Evolutionary conservation across 1,140 invertebrate species (phyloP).

Genomic region (Rhyzopertha dominica): DNA sequence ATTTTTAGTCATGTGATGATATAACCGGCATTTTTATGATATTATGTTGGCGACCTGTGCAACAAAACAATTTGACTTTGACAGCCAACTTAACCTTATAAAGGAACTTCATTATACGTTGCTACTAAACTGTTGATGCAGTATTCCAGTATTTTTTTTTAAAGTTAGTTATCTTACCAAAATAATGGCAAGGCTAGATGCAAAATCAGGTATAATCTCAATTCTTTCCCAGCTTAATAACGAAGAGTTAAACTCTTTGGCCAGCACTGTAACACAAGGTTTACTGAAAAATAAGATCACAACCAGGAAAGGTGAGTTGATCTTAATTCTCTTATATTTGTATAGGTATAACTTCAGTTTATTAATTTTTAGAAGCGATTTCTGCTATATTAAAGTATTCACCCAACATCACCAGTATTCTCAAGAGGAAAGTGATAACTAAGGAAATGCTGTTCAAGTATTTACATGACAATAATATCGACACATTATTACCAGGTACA

Average conservation of each 20-base stretch:
- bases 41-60: too few species aligned
- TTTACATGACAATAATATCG: constrained; percentile 42
- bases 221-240: constrained; percentile 31
- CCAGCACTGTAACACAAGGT: constrained; percentile 37
- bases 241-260: constrained; percentile 30
- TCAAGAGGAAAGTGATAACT: constrained; percentile 47
- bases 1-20: too few species aligned
- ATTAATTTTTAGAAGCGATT: constrained; percentile 47
- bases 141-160: too few species aligned
- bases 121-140: too few species aligned
- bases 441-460: constrained; percentile 49
- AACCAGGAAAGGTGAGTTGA: constrained; percentile 28
- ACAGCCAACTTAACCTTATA: too few species aligned
- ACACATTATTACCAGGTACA: constrained; percentile 42
- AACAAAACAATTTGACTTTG: too few species aligned
- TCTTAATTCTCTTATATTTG: not conserved
- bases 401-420: constrained; percentile 39
- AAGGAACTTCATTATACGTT: too few species aligned
- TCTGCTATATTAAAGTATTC: constrained; percentile 45
- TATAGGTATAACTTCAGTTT: constrained; percentile 3
- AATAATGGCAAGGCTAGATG: too few species aligned
- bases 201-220: constrained; percentile 22
- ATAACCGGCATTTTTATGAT: too few species aligned
- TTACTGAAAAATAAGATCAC: constrained; percentile 32
- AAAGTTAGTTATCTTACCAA: too few species aligned